Evolutionary conservation across 2,113 vertebrate genomes (phyloP).

Genomic region (Canis aureus): DNA sequence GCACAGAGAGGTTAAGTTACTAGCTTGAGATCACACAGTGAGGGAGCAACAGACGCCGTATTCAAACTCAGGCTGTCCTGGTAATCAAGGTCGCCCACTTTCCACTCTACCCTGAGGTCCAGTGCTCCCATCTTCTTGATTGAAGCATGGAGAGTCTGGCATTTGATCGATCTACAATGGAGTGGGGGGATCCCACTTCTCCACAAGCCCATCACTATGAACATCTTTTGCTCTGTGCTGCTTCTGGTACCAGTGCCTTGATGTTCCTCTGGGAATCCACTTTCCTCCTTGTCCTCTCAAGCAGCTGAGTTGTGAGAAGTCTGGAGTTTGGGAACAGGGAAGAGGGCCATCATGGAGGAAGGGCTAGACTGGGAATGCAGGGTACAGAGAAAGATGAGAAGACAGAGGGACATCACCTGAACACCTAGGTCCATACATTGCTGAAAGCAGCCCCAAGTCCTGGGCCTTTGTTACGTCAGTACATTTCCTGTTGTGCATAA

Average conservation of each 20-base stretch:
- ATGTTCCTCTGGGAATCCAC: background rate
- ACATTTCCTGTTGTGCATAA: background rate
- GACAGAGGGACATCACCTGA: background rate
- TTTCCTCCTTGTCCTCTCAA: background rate
- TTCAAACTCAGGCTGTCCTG: background rate
- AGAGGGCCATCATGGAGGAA: background rate
- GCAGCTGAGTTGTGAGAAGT: background rate
- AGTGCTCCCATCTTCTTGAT: background rate
- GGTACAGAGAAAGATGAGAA: background rate
- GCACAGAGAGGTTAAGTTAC: background rate
- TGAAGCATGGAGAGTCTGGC: background rate
- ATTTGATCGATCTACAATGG: background rate
- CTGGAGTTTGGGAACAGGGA: background rate
- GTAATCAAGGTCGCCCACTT: background rate
- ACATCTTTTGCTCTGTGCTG: background rate
- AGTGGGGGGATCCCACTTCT: background rate
- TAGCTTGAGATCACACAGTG: background rate
- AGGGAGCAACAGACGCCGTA: background rate
- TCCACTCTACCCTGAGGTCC: background rate
- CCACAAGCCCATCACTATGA: background rate
- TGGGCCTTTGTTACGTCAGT: background rate
- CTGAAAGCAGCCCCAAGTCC: background rate
- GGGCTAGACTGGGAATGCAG: background rate
- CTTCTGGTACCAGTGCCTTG: background rate
- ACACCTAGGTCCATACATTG: background rate